Conservation (phyloP, 2,113 vertebrate species). For the Redunca redunca region DNA sequence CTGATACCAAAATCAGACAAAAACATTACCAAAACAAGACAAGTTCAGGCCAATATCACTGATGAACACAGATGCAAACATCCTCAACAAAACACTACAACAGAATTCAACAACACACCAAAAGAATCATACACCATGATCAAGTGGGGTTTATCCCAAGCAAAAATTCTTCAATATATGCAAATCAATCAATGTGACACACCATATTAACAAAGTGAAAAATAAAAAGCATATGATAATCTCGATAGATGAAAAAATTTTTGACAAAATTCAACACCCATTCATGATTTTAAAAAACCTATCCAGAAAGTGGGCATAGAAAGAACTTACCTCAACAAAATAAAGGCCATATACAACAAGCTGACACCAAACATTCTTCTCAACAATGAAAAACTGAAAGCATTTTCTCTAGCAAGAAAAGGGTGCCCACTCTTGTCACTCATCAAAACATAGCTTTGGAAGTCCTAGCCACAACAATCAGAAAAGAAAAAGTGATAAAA, state of each 20-base stretch:
- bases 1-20: neutral
- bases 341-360: neutral
- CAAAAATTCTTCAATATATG: neutral
- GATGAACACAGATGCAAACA: neutral
- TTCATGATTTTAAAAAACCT: neutral
- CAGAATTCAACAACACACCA: neutral
- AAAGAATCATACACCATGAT: neutral
- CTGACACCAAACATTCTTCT: neutral
- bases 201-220: neutral
- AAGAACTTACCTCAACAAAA: neutral
- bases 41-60: neutral
- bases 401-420: neutral
- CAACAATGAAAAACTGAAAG: neutral
- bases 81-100: neutral
- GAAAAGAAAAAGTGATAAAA: neutral
- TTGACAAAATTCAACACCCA: neutral
- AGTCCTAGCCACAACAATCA: neutral
- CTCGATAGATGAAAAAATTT: neutral
- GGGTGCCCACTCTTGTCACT: neutral
- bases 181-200: neutral
- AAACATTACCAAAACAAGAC: neutral
- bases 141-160: neutral
- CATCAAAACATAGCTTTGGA: neutral
- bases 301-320: neutral
- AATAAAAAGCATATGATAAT: neutral